Percentiles rank a stretch among this genome's conserved stretches.
Conservation (phyloP, 2,113 vertebrate species). For the Sturnira hondurensis region DNA sequence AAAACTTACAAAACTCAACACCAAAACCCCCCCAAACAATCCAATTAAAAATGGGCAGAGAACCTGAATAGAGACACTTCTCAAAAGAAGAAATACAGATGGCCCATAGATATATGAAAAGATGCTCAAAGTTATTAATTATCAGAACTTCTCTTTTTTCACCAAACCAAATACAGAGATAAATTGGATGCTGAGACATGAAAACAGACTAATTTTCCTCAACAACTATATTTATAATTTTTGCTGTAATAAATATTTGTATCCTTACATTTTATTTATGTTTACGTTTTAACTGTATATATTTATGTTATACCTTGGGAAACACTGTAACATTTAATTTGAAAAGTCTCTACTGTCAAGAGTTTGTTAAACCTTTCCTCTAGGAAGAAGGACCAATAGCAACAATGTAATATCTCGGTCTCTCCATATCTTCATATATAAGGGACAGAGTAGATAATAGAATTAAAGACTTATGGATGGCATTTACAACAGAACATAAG, state of each 20-base stretch:
- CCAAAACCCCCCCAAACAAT: too few relatives aligned
- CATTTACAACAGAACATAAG: not conserved
- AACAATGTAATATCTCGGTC: not conserved
- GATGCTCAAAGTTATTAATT: not conserved
- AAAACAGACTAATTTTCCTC: not conserved
- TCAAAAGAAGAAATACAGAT: too few relatives aligned
- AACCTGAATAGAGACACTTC: too few relatives aligned
- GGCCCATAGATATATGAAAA: not conserved
- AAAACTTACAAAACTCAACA: too few relatives aligned
- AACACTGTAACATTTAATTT: not conserved
- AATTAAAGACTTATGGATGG: not conserved
- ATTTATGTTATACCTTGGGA: not conserved
- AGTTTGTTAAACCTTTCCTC: not conserved
- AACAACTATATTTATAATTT: not conserved
- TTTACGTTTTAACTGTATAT: not conserved
- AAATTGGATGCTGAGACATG: not conserved
- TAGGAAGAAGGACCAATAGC: not conserved
- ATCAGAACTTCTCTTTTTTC: not conserved
- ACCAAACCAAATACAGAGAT: not conserved
- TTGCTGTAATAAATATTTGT: not conserved
- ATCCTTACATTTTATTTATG: not conserved
- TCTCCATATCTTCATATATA: not conserved
- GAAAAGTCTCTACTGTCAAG: not conserved
- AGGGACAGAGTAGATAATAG: not conserved
- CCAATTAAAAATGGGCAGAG: too few relatives aligned